Conservation (phyloP, 1,140 invertebrate genomes). For the Apis laboriosa region DNA sequence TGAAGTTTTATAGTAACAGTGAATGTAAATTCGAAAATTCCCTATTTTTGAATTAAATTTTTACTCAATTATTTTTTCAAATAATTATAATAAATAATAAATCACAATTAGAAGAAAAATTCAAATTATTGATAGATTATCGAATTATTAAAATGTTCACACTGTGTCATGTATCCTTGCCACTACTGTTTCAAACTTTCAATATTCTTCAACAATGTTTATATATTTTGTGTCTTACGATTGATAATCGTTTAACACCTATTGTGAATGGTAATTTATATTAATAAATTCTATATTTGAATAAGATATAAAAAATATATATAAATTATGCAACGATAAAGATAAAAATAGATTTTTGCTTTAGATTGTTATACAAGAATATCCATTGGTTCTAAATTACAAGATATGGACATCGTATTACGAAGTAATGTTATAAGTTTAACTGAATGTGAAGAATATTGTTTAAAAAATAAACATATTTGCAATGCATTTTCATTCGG, state of each 20-base stretch:
- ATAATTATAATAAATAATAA: not conserved
- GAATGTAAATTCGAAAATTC: not conserved
- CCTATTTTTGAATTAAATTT: not conserved
- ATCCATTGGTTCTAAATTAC: slow-evolving; percentile 72
- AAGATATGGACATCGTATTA: slow-evolving; percentile 61
- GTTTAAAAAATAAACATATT: slow-evolving; percentile 64
- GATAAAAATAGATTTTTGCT: slow-evolving; percentile 11
- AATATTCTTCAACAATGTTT: slow-evolving; percentile 45
- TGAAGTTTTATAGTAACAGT: not conserved
- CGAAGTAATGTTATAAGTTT: slow-evolving; percentile 64
- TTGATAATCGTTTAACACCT: slow-evolving; percentile 74
- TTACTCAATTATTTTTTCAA: not conserved
- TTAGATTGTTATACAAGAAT: slow-evolving; percentile 77
- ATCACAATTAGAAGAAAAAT: not conserved
- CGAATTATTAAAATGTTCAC: not conserved
- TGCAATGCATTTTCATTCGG: slow-evolving; percentile 76
- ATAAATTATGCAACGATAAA: not conserved
- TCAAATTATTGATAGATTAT: not conserved
- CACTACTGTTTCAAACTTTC: slow-evolving; percentile 24
- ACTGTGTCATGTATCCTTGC: not conserved
- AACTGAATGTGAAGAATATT: slow-evolving; percentile 75
- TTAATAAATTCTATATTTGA: not conserved
- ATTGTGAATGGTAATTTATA: slow-evolving; percentile 71
- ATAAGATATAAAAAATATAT: not conserved
- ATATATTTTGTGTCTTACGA: slow-evolving; percentile 62